Evolutionary conservation across 1,140 invertebrate genomes (phyloP).

Genomic region (Drosophila azteca): DNA sequence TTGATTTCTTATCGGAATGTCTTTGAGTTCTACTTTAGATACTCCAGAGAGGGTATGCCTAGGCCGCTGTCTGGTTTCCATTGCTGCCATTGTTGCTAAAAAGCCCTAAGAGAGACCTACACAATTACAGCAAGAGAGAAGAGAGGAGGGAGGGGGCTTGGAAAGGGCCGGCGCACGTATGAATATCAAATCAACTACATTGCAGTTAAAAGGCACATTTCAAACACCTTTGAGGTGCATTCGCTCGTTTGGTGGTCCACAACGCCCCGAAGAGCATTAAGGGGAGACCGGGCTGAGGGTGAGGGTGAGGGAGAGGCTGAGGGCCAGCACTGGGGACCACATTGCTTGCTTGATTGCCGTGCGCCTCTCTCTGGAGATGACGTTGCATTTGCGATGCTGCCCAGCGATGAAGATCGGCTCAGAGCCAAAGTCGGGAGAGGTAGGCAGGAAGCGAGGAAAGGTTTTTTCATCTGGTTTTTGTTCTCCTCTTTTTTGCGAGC

Average conservation of each 20-base stretch:
- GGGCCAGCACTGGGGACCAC: conserved; percentile 50
- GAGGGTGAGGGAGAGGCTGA: neutral
- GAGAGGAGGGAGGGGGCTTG: conserved; percentile 7
- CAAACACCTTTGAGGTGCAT: conserved; percentile 66
- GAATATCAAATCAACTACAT: conserved; percentile 76
- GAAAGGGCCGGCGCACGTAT: conserved; percentile 50
- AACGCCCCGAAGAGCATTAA: conserved; percentile 68
- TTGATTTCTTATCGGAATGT: neutral
- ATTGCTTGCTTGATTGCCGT: conserved; percentile 80
- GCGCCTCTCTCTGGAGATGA: conserved; percentile 65
- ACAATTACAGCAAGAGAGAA: conserved; percentile 28
- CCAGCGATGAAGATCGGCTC: conserved; percentile 25
- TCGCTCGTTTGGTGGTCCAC: conserved; percentile 77
- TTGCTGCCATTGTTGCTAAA: conserved; percentile 33
- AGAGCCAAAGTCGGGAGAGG: conserved; percentile 33
- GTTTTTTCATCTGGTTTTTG: conserved; percentile 38
- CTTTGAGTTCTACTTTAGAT: neutral
- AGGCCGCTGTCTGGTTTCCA: too few relatives aligned
- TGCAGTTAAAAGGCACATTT: conserved; percentile 81
- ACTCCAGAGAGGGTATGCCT: conserved; percentile 10
- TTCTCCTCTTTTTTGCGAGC: conserved; percentile 43
- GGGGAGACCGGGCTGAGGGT: conserved; percentile 16
- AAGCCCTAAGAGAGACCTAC: conserved; percentile 30
- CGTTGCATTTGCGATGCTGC: conserved; percentile 69
- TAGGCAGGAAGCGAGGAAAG: conserved; percentile 75